Base-by-base conservation (phyloP, 1,140 invertebrate genomes). In the Caenorhabditis briggsae region DNA sequence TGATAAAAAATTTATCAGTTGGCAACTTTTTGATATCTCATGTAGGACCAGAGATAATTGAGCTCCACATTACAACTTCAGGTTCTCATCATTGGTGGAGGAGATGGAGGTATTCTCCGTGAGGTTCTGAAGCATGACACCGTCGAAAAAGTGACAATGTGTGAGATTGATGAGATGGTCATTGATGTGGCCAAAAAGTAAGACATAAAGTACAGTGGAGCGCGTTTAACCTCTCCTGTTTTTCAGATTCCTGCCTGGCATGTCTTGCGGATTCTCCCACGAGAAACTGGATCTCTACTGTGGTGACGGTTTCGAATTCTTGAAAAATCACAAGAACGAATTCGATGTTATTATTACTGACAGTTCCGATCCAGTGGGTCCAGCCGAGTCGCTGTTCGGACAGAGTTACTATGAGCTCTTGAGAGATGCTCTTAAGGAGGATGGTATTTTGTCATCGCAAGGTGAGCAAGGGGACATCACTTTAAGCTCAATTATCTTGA, bases 321-420 rank as follows among this genome's bases (percentile, higher is more conserved):
- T 99, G 94, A 95, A 95, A 88, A 94, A 95, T 55, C 96, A 97
- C 89, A 93, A 94, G 53, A 64, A 95, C 48, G 95, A 96, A 93
- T 99, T 97, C 93, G 97, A 99, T 93, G 95, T 99, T 41, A 97
- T 99, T 83, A 98, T 99, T 53, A 99, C 98, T 0, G 98, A 99
- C 92, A 98, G 97, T 64, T 97, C 96, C 48, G 97, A 99, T 94
- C 97, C 97, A 18, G 94, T 98, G 56, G 97, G 95, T 65, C 95
- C 95, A 64, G 95, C 95, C 20, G 94, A 93, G 53, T 93, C 93
- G 55, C 92, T 95, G 23, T 95, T 95, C 91, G 92, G 97, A 92
- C 95, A 96, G 90, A 95, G 95, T 61, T 99, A 98, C 90, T 99
- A 97, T 92, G 93, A 95, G 85, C 92, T 97, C 14, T 95, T 98